Evolutionary conservation across 2,113 vertebrate species (phyloP).

Genomic region (Nettapus auritus): DNA sequence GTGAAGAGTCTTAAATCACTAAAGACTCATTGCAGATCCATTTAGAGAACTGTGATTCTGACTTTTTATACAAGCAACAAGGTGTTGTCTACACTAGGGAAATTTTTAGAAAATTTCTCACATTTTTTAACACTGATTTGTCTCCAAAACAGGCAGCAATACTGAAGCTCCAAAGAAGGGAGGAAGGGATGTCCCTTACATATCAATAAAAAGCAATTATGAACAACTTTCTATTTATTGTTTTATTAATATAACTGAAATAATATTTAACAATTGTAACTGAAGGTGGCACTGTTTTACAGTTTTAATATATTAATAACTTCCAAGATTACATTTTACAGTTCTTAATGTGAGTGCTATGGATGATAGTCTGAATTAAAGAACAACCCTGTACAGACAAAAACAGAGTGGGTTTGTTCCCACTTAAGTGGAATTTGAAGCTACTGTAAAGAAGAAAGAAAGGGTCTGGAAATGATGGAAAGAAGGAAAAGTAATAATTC

Average conservation of each 20-base stretch:
- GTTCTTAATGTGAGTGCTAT: neutral
- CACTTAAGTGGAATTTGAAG: neutral
- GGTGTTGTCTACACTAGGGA: neutral
- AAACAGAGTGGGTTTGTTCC: neutral
- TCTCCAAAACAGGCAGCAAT: neutral
- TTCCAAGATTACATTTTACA: neutral
- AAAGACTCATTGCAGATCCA: neutral
- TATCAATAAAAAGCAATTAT: neutral
- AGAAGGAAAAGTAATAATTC: neutral
- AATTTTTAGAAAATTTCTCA: neutral
- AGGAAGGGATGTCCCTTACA: neutral
- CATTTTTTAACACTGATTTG: neutral
- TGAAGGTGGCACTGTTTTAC: constrained; percentile 71
- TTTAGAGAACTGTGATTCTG: neutral
- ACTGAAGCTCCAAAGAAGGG: neutral
- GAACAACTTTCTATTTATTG: neutral
- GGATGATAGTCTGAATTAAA: neutral
- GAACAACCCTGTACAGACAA: neutral
- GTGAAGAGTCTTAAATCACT: neutral
- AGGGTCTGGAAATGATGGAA: neutral
- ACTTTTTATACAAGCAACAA: neutral
- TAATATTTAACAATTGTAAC: constrained; percentile 47
- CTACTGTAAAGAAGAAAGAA: neutral
- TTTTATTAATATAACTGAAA: neutral
- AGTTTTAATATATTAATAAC: constrained; percentile 47